phyloP scores from a whole-genome alignment of 23 tunicate genomes.

The Diplosoma virens region DNA sequence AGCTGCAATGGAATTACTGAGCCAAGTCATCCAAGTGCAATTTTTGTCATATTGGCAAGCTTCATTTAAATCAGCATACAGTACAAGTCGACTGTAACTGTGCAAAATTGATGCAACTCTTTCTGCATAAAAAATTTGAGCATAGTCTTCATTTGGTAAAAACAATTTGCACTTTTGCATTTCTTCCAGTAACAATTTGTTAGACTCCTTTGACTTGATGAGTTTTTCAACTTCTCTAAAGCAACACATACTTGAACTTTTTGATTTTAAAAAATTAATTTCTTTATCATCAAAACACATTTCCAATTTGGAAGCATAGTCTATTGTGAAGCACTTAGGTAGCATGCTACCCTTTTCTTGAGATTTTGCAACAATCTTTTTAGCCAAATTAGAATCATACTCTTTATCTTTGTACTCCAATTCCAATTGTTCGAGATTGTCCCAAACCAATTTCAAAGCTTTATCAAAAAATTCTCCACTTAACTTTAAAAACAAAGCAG shows the following conservation, averaged over 20 bases:
- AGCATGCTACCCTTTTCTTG: no score
- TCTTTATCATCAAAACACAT: slow-evolving; percentile 7
- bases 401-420: no score
- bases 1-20: slow-evolving; percentile 6
- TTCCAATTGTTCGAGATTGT: no score
- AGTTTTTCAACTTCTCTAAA: not conserved
- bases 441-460: not conserved
- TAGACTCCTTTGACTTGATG: not conserved
- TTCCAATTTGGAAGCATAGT: not conserved
- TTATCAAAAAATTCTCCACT: not conserved
- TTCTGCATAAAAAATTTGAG: slow-evolving; percentile 41
- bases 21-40: slow-evolving; percentile 26
- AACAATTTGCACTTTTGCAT: slow-evolving; percentile 28
- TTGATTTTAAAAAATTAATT: slow-evolving; percentile 8
- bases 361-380: not conserved
- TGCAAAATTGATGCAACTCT: slow-evolving; percentile 67
- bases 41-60: not conserved
- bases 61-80: slow-evolving; percentile 23
- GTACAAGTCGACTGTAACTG: slow-evolving; percentile 55
- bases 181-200: not conserved
- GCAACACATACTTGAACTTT: not conserved
- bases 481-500: not conserved
- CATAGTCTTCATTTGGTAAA: slow-evolving; percentile 13
- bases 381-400: not conserved
- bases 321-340: not conserved